Base-by-base conservation (phyloP, 2,888 invertebrate genomes). In the Tetramorium bicarinatum region DNA sequence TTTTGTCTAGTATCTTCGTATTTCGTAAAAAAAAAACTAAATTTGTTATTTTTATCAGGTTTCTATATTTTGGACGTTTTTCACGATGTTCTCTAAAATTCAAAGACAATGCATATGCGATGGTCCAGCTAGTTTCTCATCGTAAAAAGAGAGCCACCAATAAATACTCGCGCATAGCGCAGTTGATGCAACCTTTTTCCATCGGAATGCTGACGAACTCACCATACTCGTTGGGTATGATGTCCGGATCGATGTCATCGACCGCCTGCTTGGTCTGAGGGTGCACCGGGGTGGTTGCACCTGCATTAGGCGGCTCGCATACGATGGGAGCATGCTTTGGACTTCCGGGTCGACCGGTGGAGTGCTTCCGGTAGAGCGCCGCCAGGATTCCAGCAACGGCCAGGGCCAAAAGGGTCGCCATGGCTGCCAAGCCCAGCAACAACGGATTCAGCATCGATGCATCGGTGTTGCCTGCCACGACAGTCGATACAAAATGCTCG, bases 171-270 rank as follows among this genome's bases (percentile, higher is more conserved):
- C 47, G 25, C 41, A 29, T 38, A 18, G 47, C 47, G 74, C 64
- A 56, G 61, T 47, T 52, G 66, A 21, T 83, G 82, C 76, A 74
- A 79, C 4, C 44, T 62, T 80, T 81, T 77, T 69, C 59, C 59
- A 75, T 80, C 61, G 83, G 59, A 82, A 81, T 85, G 67, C 67
- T 74, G 84, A 80, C 41, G 49, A 13, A 95, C 96, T 96, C 93
- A 98, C 98, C 98, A 95, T 98, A 98, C 95, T 98, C 97, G 96
- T 97, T 97, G 89, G 98, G 97, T 95, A 98, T 98, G 92, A 98
- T 97, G 95, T 98, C 98, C 67, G 98, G 98, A 95, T 98, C 98
- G 76, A 97, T 97, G 93, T 97, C 97, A 91, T 97, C 97, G 77
- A 95, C 95, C 94, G 90, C 90, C 93, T 96, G 95, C 94, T 95